A percentile compares a stretch with the other conserved stretches of the same genome.
Conservation (phyloP, 2,797 vertebrate species). For the Sarcophilus harrisii region DNA sequence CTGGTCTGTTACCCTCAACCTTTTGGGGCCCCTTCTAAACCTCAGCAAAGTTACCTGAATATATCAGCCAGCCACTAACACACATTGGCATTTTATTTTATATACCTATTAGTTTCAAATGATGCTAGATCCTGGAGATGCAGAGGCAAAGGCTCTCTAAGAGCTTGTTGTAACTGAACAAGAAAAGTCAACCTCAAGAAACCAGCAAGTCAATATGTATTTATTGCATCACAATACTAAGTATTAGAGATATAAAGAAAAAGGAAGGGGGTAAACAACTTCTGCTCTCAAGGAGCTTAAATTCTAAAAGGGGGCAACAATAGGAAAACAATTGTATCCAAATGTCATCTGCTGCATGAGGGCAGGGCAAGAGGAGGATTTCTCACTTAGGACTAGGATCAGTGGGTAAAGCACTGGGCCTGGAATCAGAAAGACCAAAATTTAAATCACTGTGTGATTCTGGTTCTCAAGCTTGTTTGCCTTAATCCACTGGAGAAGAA, state of each 20-base stretch:
- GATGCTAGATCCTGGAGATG: not conserved
- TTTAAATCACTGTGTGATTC: not conserved
- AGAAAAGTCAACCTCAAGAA: not conserved
- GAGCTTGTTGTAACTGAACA: not conserved
- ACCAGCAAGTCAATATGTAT: not conserved
- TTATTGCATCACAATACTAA: not conserved
- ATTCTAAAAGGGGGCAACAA: not conserved
- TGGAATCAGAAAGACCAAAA: not conserved
- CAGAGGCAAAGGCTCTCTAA: not conserved
- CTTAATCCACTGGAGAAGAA: not conserved
- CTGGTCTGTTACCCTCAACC: too few species aligned
- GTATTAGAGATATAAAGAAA: not conserved
- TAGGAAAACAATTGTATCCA: not conserved
- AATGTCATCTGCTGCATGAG: not conserved
- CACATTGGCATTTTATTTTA: not conserved
- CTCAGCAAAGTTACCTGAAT: not conserved
- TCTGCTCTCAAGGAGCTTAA: not conserved
- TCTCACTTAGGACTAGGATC: not conserved
- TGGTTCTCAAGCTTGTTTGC: not conserved
- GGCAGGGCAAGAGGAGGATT: not conserved
- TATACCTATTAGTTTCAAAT: not conserved
- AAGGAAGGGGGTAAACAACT: not conserved
- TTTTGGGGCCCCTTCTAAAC: too few species aligned
- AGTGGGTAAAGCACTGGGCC: not conserved
- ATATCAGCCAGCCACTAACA: not conserved